Conservation (phyloP, 1,140 invertebrate genomes). For the Sipha flava region DNA sequence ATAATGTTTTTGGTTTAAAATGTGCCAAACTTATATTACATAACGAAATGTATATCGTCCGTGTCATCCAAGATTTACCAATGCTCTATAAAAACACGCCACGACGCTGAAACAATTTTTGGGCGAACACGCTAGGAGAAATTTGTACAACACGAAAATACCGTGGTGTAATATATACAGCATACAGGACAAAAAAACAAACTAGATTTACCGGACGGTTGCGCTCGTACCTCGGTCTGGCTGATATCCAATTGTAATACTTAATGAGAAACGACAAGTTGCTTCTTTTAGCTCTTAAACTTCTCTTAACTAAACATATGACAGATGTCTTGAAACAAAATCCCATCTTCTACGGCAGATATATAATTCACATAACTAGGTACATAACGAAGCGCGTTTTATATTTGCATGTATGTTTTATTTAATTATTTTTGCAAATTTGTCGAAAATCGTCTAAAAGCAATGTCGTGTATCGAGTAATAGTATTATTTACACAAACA, state of each 20-base stretch:
- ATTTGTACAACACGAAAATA: too few relatives aligned
- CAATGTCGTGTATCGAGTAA: background rate
- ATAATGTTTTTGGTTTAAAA: too few relatives aligned
- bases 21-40: too few relatives aligned
- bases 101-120: too few relatives aligned
- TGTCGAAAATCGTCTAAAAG: background rate
- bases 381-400: background rate
- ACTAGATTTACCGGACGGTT: background rate
- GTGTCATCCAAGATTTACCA: too few relatives aligned
- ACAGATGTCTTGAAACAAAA: background rate
- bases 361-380: background rate
- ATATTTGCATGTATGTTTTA: background rate
- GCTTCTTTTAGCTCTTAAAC: background rate
- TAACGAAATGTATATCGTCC: too few relatives aligned
- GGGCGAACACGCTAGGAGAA: too few relatives aligned
- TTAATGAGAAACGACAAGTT: background rate
- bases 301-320: background rate
- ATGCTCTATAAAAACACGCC: too few relatives aligned
- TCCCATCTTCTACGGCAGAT: background rate
- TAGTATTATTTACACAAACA: background rate
- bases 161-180: too few relatives aligned
- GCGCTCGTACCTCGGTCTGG: background rate
- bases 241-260: slow-evolving; percentile 2
- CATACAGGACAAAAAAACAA: too few relatives aligned
- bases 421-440: background rate